Evolutionary conservation across 92 coral and sea anemone genomes (phyloP).

Genomic region (Actinostola sp.): DNA sequence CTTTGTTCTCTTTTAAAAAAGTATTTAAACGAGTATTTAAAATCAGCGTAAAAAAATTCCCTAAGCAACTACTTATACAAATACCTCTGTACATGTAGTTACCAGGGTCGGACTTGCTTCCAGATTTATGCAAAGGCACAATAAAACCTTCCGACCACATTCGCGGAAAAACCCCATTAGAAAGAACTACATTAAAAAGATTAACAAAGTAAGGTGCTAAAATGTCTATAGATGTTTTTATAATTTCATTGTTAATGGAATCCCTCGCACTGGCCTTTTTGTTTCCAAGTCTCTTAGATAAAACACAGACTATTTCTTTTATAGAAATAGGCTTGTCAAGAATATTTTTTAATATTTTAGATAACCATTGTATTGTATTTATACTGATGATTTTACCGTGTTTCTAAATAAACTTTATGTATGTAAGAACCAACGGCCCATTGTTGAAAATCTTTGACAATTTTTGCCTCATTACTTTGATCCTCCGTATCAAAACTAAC

Average conservation of each 20-base stretch:
- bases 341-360: too few species aligned
- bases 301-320: conserved; percentile 18
- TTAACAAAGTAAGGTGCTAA: conserved; percentile 12
- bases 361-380: too few species aligned
- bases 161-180: conserved; percentile 28
- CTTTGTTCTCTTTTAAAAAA: too few species aligned
- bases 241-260: conserved; percentile 35
- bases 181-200: conserved; percentile 32
- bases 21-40: too few species aligned
- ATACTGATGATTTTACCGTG: too few species aligned
- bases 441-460: conserved; percentile 6
- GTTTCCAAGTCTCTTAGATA: conserved; percentile 13
- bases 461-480: neutral
- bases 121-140: conserved; percentile 36
- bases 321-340: conserved; percentile 27
- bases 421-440: conserved; percentile 14
- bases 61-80: too few species aligned
- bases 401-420: too few species aligned
- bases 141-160: conserved; percentile 29
- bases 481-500: neutral
- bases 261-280: conserved; percentile 40
- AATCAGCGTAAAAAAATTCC: too few species aligned
- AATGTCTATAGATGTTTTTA: conserved; percentile 19
- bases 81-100: conserved; percentile 32
- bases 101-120: conserved; percentile 23